Evolutionary conservation across 2,113 vertebrate genomes (phyloP).

Genomic region (Actinemys pallida): DNA sequence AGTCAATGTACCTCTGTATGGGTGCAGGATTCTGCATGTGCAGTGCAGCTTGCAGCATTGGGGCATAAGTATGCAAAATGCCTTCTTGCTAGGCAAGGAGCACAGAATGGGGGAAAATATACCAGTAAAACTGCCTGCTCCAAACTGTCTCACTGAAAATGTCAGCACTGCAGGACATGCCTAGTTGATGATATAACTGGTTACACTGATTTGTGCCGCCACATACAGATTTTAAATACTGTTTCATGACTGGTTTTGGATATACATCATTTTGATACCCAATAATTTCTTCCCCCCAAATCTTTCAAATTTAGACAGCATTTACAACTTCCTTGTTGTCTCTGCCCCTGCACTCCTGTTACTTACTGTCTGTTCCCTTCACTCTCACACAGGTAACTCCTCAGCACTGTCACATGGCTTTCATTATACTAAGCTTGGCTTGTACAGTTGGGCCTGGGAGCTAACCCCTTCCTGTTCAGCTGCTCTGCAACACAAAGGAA

Average conservation of each 20-base stretch:
- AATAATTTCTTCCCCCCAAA: no score
- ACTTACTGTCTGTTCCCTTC: no score
- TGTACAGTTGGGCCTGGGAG: fast-evolving
- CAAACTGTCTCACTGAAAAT: not conserved
- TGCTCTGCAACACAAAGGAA: not conserved
- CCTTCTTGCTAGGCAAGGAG: not conserved
- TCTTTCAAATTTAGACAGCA: no score
- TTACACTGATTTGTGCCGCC: not conserved
- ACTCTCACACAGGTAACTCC: no score
- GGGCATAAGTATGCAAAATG: not conserved
- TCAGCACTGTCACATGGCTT: no score
- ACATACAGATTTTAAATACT: not conserved
- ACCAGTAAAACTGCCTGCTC: not conserved
- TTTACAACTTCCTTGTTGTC: no score
- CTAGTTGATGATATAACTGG: not conserved
- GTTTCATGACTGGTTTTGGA: not conserved
- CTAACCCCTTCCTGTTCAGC: not conserved
- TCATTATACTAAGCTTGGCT: no score
- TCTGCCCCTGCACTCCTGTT: no score
- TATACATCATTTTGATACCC: not conserved
- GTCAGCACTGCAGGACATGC: not conserved
- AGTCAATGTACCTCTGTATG: not conserved
- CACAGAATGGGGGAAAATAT: not conserved
- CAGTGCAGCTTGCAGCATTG: not conserved
- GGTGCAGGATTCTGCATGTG: fast-evolving